Conservation (phyloP, 2,888 invertebrate genomes). For the Pristionchus fissidentatus region DNA sequence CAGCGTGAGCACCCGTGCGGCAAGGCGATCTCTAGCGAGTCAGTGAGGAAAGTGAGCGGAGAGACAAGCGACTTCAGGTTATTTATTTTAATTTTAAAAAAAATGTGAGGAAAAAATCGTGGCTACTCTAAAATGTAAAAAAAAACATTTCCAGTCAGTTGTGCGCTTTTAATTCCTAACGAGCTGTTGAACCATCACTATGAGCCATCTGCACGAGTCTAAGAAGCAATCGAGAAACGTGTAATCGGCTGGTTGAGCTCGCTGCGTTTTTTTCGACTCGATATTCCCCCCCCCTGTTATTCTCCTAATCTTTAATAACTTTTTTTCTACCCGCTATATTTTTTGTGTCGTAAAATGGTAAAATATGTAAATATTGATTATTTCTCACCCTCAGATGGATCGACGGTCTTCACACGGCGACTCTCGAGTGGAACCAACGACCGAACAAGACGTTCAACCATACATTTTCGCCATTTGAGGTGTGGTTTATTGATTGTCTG, state of each 20-base stretch:
- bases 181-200: not conserved
- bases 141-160: no score
- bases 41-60: not conserved
- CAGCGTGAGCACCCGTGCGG: slow-evolving; percentile 6
- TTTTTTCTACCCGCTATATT: no score
- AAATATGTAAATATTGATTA: no score
- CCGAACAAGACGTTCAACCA: not conserved
- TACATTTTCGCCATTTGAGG: slow-evolving; percentile 17
- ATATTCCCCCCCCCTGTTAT: no score
- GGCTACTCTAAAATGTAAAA: no score
- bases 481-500: not conserved
- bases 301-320: no score
- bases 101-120: not conserved
- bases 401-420: not conserved
- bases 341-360: no score
- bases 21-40: not conserved
- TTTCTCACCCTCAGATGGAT: not conserved
- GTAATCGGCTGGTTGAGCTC: not conserved
- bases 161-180: no score
- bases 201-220: not conserved
- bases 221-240: not conserved
- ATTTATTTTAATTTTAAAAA: no score
- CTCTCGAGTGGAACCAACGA: slow-evolving; percentile 31
- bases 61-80: not conserved
- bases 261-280: no score